A percentile compares a stretch with the other conserved stretches of the same genome.
phyloP scores from a whole-genome alignment of 1,140 invertebrate genomes.

The Scaptomyza hsui region DNA sequence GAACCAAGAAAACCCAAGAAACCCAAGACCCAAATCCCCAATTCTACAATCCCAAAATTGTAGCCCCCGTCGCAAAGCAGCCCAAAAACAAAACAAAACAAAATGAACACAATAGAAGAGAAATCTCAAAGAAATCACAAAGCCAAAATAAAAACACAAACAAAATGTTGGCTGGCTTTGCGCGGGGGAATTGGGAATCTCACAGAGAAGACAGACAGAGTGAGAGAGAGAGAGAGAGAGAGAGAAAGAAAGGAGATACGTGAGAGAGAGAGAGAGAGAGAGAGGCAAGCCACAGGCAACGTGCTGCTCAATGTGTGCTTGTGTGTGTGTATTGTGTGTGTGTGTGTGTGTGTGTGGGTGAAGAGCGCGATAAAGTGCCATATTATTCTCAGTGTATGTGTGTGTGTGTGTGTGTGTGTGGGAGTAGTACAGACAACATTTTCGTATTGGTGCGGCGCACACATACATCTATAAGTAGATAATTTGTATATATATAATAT shows the following conservation, averaged over 20 bases:
- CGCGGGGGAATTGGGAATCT: too few relatives aligned
- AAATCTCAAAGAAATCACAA: too few relatives aligned
- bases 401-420: slow-evolving; percentile 29
- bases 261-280: slow-evolving; percentile 39
- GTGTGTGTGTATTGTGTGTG: slow-evolving; percentile 26
- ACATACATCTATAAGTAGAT: not conserved
- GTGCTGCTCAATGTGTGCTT: slow-evolving; percentile 38
- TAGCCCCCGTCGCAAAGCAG: slow-evolving; percentile 16
- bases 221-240: slow-evolving; percentile 20
- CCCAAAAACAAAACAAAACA: slow-evolving; percentile 1
- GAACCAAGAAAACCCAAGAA: slow-evolving; percentile 3
- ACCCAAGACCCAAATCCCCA: not conserved
- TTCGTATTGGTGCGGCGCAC: slow-evolving; percentile 17
- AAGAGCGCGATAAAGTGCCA: too few relatives aligned
- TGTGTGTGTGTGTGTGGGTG: not conserved
- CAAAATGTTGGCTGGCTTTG: not conserved
- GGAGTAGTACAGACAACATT: slow-evolving; percentile 20
- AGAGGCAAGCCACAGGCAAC: slow-evolving; percentile 60
- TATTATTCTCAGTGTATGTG: not conserved
- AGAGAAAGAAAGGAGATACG: slow-evolving; percentile 19
- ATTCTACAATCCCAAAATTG: not conserved
- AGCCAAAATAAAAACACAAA: not conserved
- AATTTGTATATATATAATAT: slow-evolving; percentile 3
- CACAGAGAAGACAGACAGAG: slow-evolving; percentile 4
- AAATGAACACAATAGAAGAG: slow-evolving; percentile 13